Percentiles rank a stretch among this genome's conserved stretches.
Evolutionary conservation across 2,888 invertebrate species (phyloP).

Genomic region (Noctua pronuba): DNA sequence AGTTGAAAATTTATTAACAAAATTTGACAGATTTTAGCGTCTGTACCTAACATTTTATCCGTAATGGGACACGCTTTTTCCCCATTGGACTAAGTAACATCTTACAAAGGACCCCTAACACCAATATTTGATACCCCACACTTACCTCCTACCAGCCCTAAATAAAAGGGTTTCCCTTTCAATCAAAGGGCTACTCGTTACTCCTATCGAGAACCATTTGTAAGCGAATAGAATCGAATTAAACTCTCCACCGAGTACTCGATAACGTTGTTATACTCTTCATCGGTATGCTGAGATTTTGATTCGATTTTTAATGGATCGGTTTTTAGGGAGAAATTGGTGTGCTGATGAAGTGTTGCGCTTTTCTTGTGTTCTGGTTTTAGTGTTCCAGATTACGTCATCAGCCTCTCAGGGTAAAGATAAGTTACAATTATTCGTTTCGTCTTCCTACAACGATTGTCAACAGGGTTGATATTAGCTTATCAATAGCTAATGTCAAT

Average conservation of each 20-base stretch:
- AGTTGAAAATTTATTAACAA: too few species aligned
- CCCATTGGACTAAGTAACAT: constrained; percentile 25
- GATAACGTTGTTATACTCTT: constrained; percentile 75
- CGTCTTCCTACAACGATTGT: too few species aligned
- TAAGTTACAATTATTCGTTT: too few species aligned
- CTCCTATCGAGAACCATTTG: constrained; percentile 62
- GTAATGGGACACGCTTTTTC: not conserved
- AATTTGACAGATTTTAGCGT: too few species aligned
- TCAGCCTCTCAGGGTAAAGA: too few species aligned
- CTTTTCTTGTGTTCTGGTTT: too few species aligned
- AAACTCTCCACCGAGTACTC: constrained; percentile 70
- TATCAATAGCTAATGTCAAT: too few species aligned
- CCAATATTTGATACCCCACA: constrained; percentile 25
- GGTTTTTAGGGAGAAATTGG: constrained; percentile 3
- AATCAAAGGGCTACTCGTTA: constrained; percentile 58
- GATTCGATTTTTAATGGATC: constrained; percentile 32
- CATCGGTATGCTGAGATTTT: constrained; percentile 66
- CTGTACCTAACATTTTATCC: not conserved
- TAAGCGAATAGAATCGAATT: constrained; percentile 72
- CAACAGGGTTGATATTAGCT: too few species aligned
- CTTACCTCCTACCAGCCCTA: constrained; percentile 33
- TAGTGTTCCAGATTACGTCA: too few species aligned
- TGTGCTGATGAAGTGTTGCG: too few species aligned
- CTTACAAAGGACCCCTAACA: constrained; percentile 18
- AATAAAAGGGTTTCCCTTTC: constrained; percentile 57